phyloP scores from a whole-genome alignment of 2,888 invertebrate genomes.

The Torymus auratus region DNA sequence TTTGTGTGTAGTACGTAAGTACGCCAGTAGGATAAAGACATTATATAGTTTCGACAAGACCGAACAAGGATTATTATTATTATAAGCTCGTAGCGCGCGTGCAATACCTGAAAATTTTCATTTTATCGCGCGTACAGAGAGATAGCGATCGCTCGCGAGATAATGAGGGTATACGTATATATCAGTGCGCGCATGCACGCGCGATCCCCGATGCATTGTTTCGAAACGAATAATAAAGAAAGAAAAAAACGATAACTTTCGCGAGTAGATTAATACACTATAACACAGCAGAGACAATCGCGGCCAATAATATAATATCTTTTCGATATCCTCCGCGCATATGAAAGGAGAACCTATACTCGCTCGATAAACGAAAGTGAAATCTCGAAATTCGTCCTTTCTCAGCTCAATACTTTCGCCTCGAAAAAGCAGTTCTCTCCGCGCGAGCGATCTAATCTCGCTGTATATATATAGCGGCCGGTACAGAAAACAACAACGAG shows the following conservation, averaged over 20 bases:
- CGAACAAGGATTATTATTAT: neutral
- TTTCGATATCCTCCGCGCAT: neutral
- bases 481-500: neutral
- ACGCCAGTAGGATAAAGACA: no score
- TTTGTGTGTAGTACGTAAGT: no score
- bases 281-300: no score
- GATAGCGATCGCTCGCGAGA: neutral
- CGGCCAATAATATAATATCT: no score
- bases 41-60: no score
- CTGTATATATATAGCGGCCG: neutral
- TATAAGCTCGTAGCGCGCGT: neutral
- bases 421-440: neutral
- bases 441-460: no score
- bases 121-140: conserved; percentile 2
- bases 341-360: neutral
- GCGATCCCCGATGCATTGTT: conserved; percentile 17
- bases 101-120: conserved; percentile 6
- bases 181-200: no score
- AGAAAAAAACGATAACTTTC: conserved; percentile 25
- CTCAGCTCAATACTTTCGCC: neutral
- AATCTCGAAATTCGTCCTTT: conserved; percentile 7
- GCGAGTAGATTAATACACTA: neutral
- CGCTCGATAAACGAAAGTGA: conserved; percentile 35
- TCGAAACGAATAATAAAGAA: conserved; percentile 14
- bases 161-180: no score